Evolutionary conservation across 2,797 vertebrate species (phyloP), one percentile per base, ranked within the genome.

Genomic region (Malacoctenus gilli): DNA sequence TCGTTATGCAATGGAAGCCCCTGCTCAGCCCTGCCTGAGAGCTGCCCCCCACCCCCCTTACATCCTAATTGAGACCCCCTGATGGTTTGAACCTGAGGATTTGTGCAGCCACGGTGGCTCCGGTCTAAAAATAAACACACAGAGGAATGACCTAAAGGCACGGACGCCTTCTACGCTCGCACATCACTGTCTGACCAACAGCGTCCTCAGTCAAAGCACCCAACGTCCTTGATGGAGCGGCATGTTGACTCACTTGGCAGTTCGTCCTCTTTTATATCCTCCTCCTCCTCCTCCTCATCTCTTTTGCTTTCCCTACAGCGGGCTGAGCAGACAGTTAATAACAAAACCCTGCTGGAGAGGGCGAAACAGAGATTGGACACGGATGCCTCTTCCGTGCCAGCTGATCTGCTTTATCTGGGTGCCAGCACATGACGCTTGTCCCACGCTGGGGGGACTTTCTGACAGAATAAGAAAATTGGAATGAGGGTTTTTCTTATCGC

Each of bases 61-160:
- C 46, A 52, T 83, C 57, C 49, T 74, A 80, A 86, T 60, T 64
- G 68, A 64, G 49, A 38, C 53, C 51, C 66, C 64, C 60, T 46
- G 77, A 66, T 69, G 57, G 53, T 75, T 69, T 69, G 56, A 80
- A 81, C 67, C 43, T 47, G 1, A 55, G 71, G 72, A 77, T 82
- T 81, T 77, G 70, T 61, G 62, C 66, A 48, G 75, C 74, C 72
- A 42, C 68, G 59, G 59, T 19, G 52, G 47, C 42, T 22, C 3
- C 15, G 16, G 50, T 43, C 82, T 88, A 85, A 86, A 87, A 86
- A 90, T 88, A 89, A 84, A 82, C 63, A 62, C 58, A 60, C 54
- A 68, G 70, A 80, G 54, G 67, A 79, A 63, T 18, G 51, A 72
- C 59, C 72, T 40, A 41, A 65, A 63, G 65, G 64, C 63, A 65